Evolutionary conservation across 1,140 invertebrate species (phyloP).

Genomic region (Drosophila tropicalis): DNA sequence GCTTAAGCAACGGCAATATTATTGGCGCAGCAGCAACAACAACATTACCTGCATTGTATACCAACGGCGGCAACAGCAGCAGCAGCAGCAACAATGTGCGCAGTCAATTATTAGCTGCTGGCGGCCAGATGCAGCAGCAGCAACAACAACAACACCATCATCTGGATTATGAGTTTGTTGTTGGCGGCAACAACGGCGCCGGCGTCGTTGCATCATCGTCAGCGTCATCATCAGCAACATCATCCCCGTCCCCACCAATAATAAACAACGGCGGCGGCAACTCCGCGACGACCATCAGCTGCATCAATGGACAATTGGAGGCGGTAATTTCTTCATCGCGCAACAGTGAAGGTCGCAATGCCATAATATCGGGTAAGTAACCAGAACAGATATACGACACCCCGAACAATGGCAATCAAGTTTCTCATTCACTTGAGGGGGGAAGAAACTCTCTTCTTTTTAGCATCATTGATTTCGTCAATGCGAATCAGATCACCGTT

Average conservation of each 20-base stretch:
- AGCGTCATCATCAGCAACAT: background rate
- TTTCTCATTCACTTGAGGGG: too few species aligned
- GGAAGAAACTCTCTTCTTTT: too few species aligned
- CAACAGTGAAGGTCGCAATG: slow-evolving; percentile 59
- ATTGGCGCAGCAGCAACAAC: slow-evolving; percentile 36
- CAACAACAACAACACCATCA: background rate
- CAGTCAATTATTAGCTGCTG: slow-evolving; percentile 36
- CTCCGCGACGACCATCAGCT: background rate
- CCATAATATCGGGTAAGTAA: slow-evolving; percentile 59
- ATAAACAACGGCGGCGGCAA: slow-evolving; percentile 5
- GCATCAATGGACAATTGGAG: slow-evolving; percentile 27
- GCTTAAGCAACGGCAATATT: slow-evolving; percentile 41
- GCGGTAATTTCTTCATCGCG: slow-evolving; percentile 33
- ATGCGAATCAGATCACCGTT: too few species aligned
- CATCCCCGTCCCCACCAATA: slow-evolving; percentile 3
- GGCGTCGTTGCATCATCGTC: slow-evolving; percentile 14
- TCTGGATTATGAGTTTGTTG: slow-evolving; percentile 34
- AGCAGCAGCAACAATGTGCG: slow-evolving; percentile 30
- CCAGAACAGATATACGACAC: too few species aligned
- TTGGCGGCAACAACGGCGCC: slow-evolving; percentile 18
- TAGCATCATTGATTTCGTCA: too few species aligned
- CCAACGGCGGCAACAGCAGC: slow-evolving; percentile 12
- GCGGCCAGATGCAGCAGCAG: background rate
- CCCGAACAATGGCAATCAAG: too few species aligned
- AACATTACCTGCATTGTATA: slow-evolving; percentile 23